These are phyloP conservation scores for Eristalis pertinax DNA, from an alignment of 2,888 invertebrate genomes.

Conservation along the genomic window DNA sequence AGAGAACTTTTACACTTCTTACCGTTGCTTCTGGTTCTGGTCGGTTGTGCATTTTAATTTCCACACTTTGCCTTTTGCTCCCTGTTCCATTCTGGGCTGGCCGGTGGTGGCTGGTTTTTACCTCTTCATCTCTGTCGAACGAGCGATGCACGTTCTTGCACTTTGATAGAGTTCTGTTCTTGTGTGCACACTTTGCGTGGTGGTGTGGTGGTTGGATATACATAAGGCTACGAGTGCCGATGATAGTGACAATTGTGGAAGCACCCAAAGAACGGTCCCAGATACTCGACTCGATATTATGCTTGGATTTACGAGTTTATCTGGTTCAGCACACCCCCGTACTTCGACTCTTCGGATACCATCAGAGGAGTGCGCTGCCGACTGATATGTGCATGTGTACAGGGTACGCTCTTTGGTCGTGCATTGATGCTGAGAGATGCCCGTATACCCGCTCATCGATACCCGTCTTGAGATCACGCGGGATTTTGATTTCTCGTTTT, in stretches of 20 bases:
- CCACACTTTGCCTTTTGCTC: conserved; percentile 47
- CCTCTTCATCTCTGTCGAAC: conserved; percentile 23
- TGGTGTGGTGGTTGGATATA: neutral
- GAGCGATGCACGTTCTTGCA: conserved; percentile 55
- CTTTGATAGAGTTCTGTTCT: conserved; percentile 27
- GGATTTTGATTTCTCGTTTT: conserved; percentile 64
- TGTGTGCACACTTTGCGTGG: conserved; percentile 2
- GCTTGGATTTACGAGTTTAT: conserved; percentile 69
- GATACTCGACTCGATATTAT: conserved; percentile 19
- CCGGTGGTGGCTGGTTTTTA: neutral
- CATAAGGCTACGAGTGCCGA: conserved; percentile 8
- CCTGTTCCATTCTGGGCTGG: conserved; percentile 31
- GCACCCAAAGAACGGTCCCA: conserved; percentile 35
- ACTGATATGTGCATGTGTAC: conserved; percentile 14
- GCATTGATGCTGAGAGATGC: conserved; percentile 54
- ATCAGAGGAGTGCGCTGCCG: conserved; percentile 31
- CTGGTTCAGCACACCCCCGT: conserved; percentile 50
- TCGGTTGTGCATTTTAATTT: conserved; percentile 60
- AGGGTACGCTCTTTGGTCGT: conserved; percentile 4
- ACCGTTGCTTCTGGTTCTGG: conserved; percentile 54
- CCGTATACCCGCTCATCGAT: conserved; percentile 11
- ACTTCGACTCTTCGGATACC: conserved; percentile 4
- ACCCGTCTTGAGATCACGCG: conserved; percentile 43
- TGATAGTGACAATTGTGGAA: conserved; percentile 54
- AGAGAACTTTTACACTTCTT: conserved; percentile 68